Percentiles rank a stretch among this genome's conserved stretches.
Evolutionary conservation across 2,888 invertebrate species (phyloP).

Genomic region (Eurytoma adleriae): DNA sequence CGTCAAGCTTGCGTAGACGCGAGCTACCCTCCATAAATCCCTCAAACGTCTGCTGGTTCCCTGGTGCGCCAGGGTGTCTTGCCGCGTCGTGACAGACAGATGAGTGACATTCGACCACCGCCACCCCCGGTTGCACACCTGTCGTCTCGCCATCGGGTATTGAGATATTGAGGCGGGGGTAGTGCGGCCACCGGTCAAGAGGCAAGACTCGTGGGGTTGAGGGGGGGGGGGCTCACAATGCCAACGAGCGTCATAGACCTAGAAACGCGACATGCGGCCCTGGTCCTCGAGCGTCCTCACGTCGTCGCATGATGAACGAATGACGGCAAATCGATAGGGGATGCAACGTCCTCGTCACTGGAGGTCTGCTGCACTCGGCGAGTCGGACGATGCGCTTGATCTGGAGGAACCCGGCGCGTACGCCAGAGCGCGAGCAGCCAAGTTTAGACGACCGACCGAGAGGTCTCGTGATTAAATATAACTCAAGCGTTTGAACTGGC

Average conservation of each 20-base stretch:
- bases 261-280: conserved; percentile 60
- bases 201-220: neutral
- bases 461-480: no score
- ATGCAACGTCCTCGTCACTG: conserved; percentile 1
- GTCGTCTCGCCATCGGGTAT: neutral
- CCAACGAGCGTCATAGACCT: neutral
- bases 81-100: conserved; percentile 75
- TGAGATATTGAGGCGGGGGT: neutral
- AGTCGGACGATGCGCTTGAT: neutral
- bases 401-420: neutral
- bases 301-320: conserved; percentile 75
- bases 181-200: neutral
- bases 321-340: conserved; percentile 74
- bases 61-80: conserved; percentile 72
- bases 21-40: conserved; percentile 71
- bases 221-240: neutral
- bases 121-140: neutral
- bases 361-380: neutral
- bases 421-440: no score
- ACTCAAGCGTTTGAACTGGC: no score
- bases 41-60: conserved; percentile 75
- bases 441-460: no score
- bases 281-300: conserved; percentile 73
- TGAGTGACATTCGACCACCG: conserved; percentile 68
- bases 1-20: neutral